Conservation (phyloP, 2,113 vertebrate species). For the Mastomys natalensis region DNA sequence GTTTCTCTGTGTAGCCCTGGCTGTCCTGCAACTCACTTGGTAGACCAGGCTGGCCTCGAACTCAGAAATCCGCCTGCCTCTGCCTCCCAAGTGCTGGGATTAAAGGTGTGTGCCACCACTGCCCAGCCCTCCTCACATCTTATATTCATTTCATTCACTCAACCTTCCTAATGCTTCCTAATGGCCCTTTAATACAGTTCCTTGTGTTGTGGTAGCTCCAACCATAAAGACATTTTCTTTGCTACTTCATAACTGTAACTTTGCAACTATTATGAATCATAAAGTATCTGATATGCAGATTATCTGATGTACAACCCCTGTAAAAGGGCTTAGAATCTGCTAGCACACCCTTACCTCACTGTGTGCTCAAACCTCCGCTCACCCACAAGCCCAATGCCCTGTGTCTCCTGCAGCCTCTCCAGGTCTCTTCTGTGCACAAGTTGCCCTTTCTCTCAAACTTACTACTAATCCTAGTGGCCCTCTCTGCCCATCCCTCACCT, state of each 20-base stretch:
- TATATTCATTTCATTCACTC: not conserved
- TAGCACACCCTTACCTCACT: not conserved
- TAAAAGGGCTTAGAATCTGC: not conserved
- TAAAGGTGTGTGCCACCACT: too few relatives aligned
- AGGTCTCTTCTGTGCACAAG: not conserved
- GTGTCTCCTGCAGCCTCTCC: not conserved
- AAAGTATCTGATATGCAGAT: not conserved
- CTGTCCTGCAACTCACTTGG: too few relatives aligned
- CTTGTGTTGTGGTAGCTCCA: not conserved
- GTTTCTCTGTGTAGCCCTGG: too few relatives aligned
- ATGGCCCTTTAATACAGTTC: not conserved
- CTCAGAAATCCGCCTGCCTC: too few relatives aligned
- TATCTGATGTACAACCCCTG: not conserved
- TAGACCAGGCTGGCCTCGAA: too few relatives aligned
- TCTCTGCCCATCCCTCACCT: not conserved
- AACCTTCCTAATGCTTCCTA: not conserved
- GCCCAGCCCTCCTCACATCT: not conserved
- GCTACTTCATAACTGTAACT: not conserved
- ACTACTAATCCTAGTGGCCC: not conserved
- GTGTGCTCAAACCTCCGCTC: too few relatives aligned
- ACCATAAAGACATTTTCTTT: not conserved
- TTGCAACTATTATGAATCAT: not conserved
- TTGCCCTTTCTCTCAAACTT: not conserved
- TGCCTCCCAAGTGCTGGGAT: too few relatives aligned
- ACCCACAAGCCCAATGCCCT: not conserved